A percentile compares a stretch with the other conserved stretches of the same genome.
These are phyloP conservation scores for Ips nitidus DNA, from an alignment of 1,140 invertebrate genomes.

Conservation along the genomic window DNA sequence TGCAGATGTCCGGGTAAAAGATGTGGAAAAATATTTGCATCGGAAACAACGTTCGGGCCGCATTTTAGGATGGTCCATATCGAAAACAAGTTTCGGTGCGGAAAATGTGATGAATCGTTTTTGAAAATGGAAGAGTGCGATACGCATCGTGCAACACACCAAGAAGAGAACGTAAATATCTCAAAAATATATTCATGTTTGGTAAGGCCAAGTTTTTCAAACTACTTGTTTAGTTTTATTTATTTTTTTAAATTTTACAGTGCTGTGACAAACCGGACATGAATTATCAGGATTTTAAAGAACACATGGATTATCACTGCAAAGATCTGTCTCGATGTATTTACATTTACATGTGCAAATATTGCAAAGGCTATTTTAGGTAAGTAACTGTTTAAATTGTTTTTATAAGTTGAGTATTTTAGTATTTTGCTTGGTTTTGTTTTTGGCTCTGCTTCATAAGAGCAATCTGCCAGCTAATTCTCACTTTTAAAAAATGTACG, in stretches of 20 bases:
- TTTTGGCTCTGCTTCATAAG: no score
- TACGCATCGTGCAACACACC: slow-evolving; percentile 11
- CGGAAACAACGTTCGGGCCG: slow-evolving; percentile 51
- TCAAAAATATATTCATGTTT: slow-evolving; percentile 16
- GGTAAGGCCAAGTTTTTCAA: slow-evolving; percentile 11
- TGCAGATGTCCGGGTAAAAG: slow-evolving; percentile 50
- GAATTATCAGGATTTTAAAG: slow-evolving; percentile 6
- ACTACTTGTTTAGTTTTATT: slow-evolving; percentile 1
- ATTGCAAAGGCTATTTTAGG: slow-evolving; percentile 45
- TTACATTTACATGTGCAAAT: slow-evolving; percentile 46
- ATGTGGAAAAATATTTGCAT: slow-evolving; percentile 52
- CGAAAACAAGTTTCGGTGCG: slow-evolving; percentile 45
- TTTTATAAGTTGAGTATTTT: no score
- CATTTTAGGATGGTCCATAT: slow-evolving; percentile 55
- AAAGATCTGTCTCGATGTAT: slow-evolving; percentile 38
- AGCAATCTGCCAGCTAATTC: no score
- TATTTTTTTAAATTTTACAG: slow-evolving; percentile 16
- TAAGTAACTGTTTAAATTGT: slow-evolving; percentile 5
- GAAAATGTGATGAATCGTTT: slow-evolving; percentile 33
- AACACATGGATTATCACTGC: slow-evolving; percentile 42
- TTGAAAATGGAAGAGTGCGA: slow-evolving; percentile 1
- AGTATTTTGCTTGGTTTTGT: no score
- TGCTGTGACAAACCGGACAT: slow-evolving; percentile 14
- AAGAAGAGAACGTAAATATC: slow-evolving; percentile 2
- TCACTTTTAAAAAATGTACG: no score